Conservation (phyloP, 2,113 vertebrate species). For the Verasper variegatus region DNA sequence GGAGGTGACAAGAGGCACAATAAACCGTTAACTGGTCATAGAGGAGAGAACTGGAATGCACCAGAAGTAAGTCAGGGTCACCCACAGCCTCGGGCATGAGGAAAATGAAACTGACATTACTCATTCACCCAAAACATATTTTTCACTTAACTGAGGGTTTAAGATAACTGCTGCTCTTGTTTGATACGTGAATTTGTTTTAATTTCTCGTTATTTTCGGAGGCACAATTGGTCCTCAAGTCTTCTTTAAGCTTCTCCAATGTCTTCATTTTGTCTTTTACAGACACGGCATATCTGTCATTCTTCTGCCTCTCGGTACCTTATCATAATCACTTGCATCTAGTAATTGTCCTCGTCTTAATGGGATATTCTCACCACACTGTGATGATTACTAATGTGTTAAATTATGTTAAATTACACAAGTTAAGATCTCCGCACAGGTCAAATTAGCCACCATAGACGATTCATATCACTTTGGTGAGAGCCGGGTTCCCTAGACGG, state of each 20-base stretch:
- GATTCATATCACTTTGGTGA: conserved; percentile 30
- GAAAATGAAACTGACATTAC: neutral
- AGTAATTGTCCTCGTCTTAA: conserved; percentile 22
- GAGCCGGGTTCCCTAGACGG: conserved; percentile 5
- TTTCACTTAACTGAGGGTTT: conserved; percentile 1
- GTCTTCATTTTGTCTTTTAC: neutral
- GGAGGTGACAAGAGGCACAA: neutral
- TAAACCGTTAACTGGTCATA: conserved; percentile 5
- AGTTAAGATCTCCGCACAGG: conserved; percentile 32
- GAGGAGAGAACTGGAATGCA: neutral
- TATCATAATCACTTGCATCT: conserved; percentile 1
- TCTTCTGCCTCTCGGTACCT: neutral
- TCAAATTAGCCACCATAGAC: conserved; percentile 16
- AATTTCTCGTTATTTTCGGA: neutral
- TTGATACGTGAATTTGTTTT: neutral
- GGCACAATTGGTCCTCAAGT: neutral
- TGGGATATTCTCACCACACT: conserved; percentile 29
- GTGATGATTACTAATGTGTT: conserved; percentile 38
- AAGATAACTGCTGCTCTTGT: neutral
- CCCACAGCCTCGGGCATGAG: conserved; percentile 10
- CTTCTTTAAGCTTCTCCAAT: neutral
- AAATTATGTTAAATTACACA: conserved; percentile 33
- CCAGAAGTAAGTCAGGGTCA: conserved; percentile 5
- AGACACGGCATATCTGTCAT: neutral
- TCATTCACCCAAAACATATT: conserved; percentile 19